These are phyloP conservation scores for Puma concolor DNA, from an alignment of 2,113 vertebrate species.

Conservation along the genomic window DNA sequence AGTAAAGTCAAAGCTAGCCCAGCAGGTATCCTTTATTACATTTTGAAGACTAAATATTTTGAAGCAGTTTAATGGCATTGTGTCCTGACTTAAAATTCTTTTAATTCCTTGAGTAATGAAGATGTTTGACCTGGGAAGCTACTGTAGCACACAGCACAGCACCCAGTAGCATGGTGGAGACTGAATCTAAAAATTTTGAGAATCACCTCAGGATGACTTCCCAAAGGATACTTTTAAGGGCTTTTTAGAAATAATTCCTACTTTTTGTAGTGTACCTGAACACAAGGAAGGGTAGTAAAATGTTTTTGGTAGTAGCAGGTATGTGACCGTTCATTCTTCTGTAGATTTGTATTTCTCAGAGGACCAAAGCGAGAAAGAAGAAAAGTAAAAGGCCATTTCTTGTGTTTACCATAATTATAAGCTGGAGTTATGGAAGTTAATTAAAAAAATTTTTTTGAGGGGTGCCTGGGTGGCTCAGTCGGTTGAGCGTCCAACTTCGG, in stretches of 20 bases:
- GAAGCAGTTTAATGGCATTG: neutral
- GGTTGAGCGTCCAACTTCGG: too few relatives aligned
- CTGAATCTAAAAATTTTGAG: neutral
- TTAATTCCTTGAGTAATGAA: neutral
- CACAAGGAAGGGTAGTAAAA: neutral
- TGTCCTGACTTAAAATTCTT: neutral
- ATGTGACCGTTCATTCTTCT: neutral
- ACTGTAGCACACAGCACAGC: neutral
- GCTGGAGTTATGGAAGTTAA: neutral
- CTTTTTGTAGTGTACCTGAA: neutral
- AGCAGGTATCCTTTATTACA: neutral
- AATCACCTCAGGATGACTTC: neutral
- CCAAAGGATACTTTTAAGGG: neutral
- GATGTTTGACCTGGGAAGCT: neutral
- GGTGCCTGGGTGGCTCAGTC: too few relatives aligned
- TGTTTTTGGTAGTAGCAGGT: neutral
- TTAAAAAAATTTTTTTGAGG: neutral
- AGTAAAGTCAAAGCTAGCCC: neutral
- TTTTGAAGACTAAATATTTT: slow-evolving; percentile 44
- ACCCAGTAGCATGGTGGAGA: accelerated
- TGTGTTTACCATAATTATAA: neutral
- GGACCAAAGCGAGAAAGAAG: neutral
- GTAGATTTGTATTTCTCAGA: neutral
- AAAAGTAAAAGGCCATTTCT: neutral
- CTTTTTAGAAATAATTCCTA: neutral